Evolutionary conservation across 2,888 invertebrate genomes (phyloP).

Genomic region (Harpalus rufipes): DNA sequence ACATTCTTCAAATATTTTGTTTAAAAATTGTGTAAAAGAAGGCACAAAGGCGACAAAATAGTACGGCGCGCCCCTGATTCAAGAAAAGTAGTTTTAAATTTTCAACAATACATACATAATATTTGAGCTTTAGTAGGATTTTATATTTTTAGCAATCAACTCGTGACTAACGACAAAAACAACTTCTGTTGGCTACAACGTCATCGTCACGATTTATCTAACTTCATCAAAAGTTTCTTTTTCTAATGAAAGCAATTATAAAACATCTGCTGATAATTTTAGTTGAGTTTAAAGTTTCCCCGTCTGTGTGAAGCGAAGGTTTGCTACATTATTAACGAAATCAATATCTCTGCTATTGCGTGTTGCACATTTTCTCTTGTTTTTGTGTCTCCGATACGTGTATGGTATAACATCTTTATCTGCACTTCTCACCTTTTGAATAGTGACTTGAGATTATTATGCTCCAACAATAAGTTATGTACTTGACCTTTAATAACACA

Average conservation of each 20-base stretch:
- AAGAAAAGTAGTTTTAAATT: too few relatives aligned
- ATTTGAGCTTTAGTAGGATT: too few relatives aligned
- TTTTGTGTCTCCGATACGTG: not conserved
- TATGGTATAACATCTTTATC: not conserved
- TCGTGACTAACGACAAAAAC: not conserved
- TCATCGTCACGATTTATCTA: constrained; percentile 20
- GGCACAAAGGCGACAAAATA: too few relatives aligned
- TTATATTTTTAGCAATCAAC: too few relatives aligned
- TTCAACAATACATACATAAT: too few relatives aligned
- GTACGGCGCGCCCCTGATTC: too few relatives aligned
- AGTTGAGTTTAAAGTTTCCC: constrained; percentile 13
- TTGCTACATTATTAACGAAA: constrained; percentile 42
- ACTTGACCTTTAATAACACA: constrained; percentile 29
- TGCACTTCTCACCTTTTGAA: not conserved
- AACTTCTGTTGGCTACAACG: constrained; percentile 2
- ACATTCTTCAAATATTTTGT: too few relatives aligned
- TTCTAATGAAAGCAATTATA: constrained; percentile 43
- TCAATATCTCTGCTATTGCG: constrained; percentile 38
- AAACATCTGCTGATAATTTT: constrained; percentile 35
- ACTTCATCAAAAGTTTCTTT: constrained; percentile 33
- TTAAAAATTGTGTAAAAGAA: too few relatives aligned
- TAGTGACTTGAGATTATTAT: not conserved
- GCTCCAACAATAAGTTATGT: not conserved
- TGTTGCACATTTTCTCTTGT: constrained; percentile 40
- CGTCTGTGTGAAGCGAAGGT: constrained; percentile 24